These are phyloP conservation scores for Ferrisia virgata DNA, from an alignment of 2,888 invertebrate genomes.

Conservation along the genomic window DNA sequence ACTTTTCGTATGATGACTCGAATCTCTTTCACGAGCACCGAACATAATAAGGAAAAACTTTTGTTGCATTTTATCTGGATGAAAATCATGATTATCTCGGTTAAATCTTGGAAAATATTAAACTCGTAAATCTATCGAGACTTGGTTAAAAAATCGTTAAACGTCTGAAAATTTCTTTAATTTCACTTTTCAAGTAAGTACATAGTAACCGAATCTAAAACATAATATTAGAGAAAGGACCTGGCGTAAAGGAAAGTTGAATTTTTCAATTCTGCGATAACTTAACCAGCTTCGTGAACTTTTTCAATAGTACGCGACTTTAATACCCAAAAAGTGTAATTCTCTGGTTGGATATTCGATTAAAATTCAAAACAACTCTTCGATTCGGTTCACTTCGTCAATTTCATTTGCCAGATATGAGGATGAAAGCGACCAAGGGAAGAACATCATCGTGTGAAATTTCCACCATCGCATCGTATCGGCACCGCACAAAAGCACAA, in stretches of 20 bases:
- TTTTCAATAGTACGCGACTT: neutral
- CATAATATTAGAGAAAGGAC: no score
- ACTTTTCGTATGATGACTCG: neutral
- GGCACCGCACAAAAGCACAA: neutral
- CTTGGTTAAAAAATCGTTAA: no score
- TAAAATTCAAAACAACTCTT: conserved; percentile 8
- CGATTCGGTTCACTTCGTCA: neutral
- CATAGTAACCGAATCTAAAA: no score
- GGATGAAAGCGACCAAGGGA: neutral
- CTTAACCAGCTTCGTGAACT: neutral
- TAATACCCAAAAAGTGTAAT: neutral
- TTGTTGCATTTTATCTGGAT: neutral
- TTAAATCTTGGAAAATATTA: no score
- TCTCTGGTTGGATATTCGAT: neutral
- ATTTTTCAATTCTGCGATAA: neutral
- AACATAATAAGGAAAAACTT: neutral
- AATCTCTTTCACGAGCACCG: neutral
- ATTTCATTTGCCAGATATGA: neutral
- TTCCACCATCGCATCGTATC: neutral
- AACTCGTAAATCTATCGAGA: no score
- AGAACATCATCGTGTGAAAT: neutral
- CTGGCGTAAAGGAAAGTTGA: neutral
- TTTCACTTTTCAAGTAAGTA: no score
- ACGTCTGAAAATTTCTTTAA: no score
- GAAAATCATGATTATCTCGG: no score